Evolutionary conservation across 2,888 invertebrate genomes (phyloP).

Genomic region (Anthophora plumipes): DNA sequence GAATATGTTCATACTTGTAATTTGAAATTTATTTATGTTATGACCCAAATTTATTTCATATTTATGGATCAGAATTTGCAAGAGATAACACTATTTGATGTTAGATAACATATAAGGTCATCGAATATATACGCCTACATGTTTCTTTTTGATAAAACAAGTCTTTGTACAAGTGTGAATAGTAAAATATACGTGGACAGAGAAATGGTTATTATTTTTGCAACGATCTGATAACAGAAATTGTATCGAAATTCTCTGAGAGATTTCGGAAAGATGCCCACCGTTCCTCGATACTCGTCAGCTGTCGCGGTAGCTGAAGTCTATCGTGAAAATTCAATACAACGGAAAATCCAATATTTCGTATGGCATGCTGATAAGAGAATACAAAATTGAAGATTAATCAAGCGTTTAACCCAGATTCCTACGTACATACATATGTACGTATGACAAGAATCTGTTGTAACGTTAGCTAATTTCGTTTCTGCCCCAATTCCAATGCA

Average conservation of each 20-base stretch:
- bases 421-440: neutral
- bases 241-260: neutral
- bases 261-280: neutral
- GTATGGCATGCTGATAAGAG: slow-evolving; percentile 8
- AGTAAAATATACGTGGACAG: neutral
- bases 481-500: slow-evolving; percentile 38
- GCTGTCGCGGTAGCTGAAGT: neutral
- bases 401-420: slow-evolving; percentile 55
- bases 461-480: slow-evolving; percentile 34
- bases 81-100: no score
- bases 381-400: slow-evolving; percentile 39
- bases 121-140: no score
- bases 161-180: neutral
- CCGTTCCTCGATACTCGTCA: neutral
- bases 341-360: slow-evolving; percentile 43
- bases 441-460: neutral
- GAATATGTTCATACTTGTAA: no score
- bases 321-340: slow-evolving; percentile 35
- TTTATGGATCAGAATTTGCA: no score
- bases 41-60: no score
- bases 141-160: no score
- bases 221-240: neutral
- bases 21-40: no score
- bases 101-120: no score
- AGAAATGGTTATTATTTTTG: neutral